phyloP scores from a whole-genome alignment of 2,888 invertebrate species.

The Parasteatoda lunata region DNA sequence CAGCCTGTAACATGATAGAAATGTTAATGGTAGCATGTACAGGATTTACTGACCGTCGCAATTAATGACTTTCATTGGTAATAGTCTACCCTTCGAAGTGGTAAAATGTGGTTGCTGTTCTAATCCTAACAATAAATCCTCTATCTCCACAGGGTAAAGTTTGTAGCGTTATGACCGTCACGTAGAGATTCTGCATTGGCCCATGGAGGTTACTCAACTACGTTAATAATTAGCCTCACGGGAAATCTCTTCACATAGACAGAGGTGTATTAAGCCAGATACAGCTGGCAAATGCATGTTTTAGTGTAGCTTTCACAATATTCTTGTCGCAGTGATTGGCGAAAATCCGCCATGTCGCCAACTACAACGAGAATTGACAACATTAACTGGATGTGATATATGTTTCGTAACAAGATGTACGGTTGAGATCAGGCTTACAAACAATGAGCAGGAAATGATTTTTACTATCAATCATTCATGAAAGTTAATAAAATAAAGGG shows the following conservation, averaged over 20 bases:
- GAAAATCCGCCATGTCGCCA: too few relatives aligned
- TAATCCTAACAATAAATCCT: conserved; percentile 52
- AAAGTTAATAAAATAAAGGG: too few relatives aligned
- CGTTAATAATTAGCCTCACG: conserved; percentile 26
- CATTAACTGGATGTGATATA: background rate
- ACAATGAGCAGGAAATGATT: too few relatives aligned
- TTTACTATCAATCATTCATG: too few relatives aligned
- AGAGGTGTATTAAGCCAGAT: conserved; percentile 15
- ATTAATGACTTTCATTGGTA: conserved; percentile 33
- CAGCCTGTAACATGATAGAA: background rate
- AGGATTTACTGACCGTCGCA: conserved; percentile 11
- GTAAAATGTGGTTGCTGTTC: conserved; percentile 5
- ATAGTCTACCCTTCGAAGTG: conserved; percentile 8
- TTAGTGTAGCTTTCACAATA: background rate
- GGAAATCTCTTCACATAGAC: conserved; percentile 30
- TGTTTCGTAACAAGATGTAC: background rate
- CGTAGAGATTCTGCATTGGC: conserved; percentile 12
- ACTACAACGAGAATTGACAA: background rate
- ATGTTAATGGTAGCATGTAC: conserved; percentile 15
- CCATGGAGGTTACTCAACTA: conserved; percentile 13
- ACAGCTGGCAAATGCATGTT: conserved; percentile 5
- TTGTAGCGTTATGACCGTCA: conserved; percentile 22
- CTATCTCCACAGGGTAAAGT: conserved; percentile 20
- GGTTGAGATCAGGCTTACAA: background rate
- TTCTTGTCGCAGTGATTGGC: background rate